Evolutionary conservation across 2,113 vertebrate genomes (phyloP).

Genomic region (Anseranas semipalmata): DNA sequence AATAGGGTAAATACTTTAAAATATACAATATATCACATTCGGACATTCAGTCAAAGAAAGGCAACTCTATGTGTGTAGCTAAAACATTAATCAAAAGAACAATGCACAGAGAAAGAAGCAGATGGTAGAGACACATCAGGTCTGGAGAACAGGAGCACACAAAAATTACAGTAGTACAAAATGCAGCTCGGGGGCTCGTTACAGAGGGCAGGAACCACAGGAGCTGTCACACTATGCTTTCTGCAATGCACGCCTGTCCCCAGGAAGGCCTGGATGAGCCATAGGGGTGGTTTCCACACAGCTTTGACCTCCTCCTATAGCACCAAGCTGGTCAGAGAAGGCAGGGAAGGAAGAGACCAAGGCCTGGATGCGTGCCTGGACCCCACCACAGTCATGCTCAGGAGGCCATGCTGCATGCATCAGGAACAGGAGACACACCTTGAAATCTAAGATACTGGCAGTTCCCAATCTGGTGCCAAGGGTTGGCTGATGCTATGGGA

Average conservation of each 20-base stretch:
- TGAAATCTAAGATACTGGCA: fast-evolving
- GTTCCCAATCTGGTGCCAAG: background rate
- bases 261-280: background rate
- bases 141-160: background rate
- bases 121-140: background rate
- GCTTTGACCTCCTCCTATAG: background rate
- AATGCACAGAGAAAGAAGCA: slow-evolving; percentile 56
- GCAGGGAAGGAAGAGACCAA: background rate
- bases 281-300: background rate
- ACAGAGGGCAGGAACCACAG: background rate
- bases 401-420: background rate
- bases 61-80: slow-evolving; percentile 47
- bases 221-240: fast-evolving
- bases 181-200: background rate
- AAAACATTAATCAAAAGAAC: slow-evolving; percentile 20
- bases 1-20: slow-evolving; percentile 71
- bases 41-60: slow-evolving; percentile 51
- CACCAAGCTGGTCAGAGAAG: background rate
- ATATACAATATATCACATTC: slow-evolving; percentile 72
- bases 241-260: background rate
- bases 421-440: background rate
- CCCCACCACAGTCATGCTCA: fast-evolving
- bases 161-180: background rate
- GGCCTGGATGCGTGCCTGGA: background rate
- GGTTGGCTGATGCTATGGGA: background rate